Conservation (phyloP, 2,888 invertebrate species). For the Eumacrocentrus americanus region DNA sequence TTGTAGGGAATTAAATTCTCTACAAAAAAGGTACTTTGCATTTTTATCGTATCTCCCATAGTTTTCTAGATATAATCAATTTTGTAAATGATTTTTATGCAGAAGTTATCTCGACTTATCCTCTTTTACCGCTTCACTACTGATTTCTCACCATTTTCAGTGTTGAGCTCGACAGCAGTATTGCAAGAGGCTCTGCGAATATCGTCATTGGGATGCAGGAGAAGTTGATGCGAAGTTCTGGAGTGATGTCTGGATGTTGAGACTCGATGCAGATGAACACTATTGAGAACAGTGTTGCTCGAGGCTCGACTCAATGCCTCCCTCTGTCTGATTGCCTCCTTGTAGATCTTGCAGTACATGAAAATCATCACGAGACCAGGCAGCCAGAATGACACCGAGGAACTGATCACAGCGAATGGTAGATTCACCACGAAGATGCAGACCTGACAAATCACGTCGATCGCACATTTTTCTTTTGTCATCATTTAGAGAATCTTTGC, state of each 20-base stretch:
- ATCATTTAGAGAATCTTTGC: not conserved
- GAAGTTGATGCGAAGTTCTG: slow-evolving; percentile 53
- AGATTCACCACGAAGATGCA: slow-evolving; percentile 86
- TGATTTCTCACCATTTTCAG: slow-evolving; percentile 70
- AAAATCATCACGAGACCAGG: slow-evolving; percentile 90
- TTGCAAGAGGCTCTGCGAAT: slow-evolving; percentile 58
- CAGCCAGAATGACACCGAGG: slow-evolving; percentile 91
- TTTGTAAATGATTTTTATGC: too few relatives aligned
- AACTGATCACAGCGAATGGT: slow-evolving; percentile 85
- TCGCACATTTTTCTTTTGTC: not conserved
- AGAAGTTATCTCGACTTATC: too few relatives aligned
- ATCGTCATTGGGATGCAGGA: slow-evolving; percentile 53
- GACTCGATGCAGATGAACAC: slow-evolving; percentile 80
- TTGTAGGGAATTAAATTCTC: too few relatives aligned
- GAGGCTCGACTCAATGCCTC: slow-evolving; percentile 83
- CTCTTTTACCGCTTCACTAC: not conserved
- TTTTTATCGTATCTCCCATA: too few relatives aligned
- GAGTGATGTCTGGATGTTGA: slow-evolving; percentile 72
- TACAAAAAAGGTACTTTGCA: too few relatives aligned
- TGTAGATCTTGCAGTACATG: slow-evolving; percentile 83
- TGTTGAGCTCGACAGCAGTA: slow-evolving; percentile 73
- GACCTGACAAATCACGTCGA: slow-evolving; percentile 59
- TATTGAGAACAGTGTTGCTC: slow-evolving; percentile 82
- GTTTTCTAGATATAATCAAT: too few relatives aligned
- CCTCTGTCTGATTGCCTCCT: slow-evolving; percentile 81